Base-by-base conservation (phyloP, 1,140 invertebrate species). In the Chrysomallon squamiferum region DNA sequence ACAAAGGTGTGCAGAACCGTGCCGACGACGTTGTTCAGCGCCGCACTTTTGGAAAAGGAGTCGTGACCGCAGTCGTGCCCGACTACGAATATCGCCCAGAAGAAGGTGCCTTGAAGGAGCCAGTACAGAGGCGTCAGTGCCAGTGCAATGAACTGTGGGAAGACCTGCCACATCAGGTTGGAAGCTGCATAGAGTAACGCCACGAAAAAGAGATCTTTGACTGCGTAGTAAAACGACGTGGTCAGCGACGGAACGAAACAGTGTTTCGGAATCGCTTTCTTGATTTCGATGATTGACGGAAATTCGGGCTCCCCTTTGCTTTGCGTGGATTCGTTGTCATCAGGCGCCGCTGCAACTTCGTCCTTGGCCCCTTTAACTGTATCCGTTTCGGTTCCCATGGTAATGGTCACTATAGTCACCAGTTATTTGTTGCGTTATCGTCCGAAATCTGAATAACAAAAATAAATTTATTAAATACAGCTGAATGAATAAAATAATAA, bases 61-160 rank as follows among this genome's bases (percentile, higher is more conserved):
- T 77, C 77, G 59, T 86, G 85, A 6, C 84, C 83, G 65, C 85
- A 86, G 66, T 86, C 85, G 60, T 86, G 85, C 20, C 85, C 85
- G 32, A 86, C 63, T 22, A 80, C 76, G 62, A 86, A 86, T 11
- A 86, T 52, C n/a, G 81, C 79, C 27, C 76, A 79, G 45, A 78
- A 76, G 52, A 80, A 72, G 41, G 85, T 85, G 41, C 85, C 85
- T 65, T 84, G 76, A 2, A 86, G 41, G 11, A 63, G 66, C 74
- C 76, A 78, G 60, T 76, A 78, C 29, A 75, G 20, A 3, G 71
- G 73, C 30, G 61, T 61, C 11, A 62, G 57, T 15, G 57, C 3
- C 18, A 18, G 49, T 35, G 49, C n/a, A 6, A 64, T 11, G 13
- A 20, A 56, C 2, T 27, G 29, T 6, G 73, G 65, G 13, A 62